Base-by-base conservation (phyloP, 1,140 invertebrate species). In the Pygmarrhopalites habei region DNA sequence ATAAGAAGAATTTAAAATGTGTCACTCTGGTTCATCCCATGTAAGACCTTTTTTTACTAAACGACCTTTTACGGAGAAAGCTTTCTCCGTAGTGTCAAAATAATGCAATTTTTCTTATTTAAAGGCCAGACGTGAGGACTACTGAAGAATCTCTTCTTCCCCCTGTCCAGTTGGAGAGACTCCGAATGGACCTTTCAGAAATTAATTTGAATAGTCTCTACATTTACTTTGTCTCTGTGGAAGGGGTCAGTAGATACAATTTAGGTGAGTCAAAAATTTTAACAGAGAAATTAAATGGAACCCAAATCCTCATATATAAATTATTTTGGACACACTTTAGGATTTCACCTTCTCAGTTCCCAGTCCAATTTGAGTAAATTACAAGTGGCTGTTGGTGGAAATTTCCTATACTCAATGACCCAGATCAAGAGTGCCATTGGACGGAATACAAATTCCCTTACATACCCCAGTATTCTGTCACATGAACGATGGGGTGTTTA, bases 401-500 rank as follows among this genome's bases (percentile, higher is more conserved):
- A 52, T 52, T 49, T 15, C 23, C 23, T 49, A 12, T 49, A 49
- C 23, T 12, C 46, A 7, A 12, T 49, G 7, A 12, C 46, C 10
- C 46, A 49, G 23, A 23, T 49, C 7, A 7, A 19, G 23, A 5
- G 23, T 7, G 46, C 46, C 14, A 49, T 49, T 23, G 12, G 19
- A 14, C 7, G 7, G 23, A 49, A 49, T 23, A 7, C 46, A 12
- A 19, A 7, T 21, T 19, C 46, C 12, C 19, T 49, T 7, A 21
- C 12, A 21, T 49, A 49, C 46, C 14, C 23, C 46, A 49, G 46
- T 21, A 19, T 49, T 19, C 46, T 49, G 12, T 49, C 46, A 5
- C 46, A 49, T 49, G 46, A 49, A 49, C 46, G 23, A 23, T 49
- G 46, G 46, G 46, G 46, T 23, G 46, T 49, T 19, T 49, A 19